Evolutionary conservation across 2,888 invertebrate genomes (phyloP).

Genomic region (Agrochola lychnidis): DNA sequence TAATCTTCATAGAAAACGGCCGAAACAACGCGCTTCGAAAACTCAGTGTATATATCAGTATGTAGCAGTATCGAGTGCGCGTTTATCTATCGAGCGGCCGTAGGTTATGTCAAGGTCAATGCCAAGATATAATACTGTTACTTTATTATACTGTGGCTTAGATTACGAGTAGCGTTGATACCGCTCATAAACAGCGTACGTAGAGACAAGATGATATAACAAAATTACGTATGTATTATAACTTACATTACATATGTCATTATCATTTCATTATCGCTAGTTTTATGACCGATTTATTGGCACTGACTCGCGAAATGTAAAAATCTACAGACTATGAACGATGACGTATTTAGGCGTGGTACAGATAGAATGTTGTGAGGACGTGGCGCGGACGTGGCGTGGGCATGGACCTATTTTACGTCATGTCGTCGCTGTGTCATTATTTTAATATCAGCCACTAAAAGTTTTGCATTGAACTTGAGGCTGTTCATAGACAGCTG

Average conservation of each 20-base stretch:
- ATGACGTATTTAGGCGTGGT: constrained; percentile 33
- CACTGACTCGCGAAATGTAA: constrained; percentile 45
- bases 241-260: constrained; percentile 41
- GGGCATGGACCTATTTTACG: background rate
- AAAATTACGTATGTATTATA: constrained; percentile 34
- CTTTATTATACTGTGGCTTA: background rate
- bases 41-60: too few relatives aligned
- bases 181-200: constrained; percentile 37
- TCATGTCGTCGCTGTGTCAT: background rate
- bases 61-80: too few relatives aligned
- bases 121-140: too few relatives aligned
- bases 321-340: constrained; percentile 27
- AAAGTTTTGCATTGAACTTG: background rate
- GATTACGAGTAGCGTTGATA: constrained; percentile 50
- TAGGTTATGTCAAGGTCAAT: too few relatives aligned
- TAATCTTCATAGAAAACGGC: too few relatives aligned
- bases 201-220: constrained; percentile 46
- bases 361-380: constrained; percentile 1
- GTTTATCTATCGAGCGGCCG: too few relatives aligned
- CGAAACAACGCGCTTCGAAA: too few relatives aligned
- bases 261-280: constrained; percentile 56
- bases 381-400: background rate
- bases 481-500: background rate
- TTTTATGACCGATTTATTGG: constrained; percentile 56
- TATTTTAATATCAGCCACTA: background rate